These are phyloP conservation scores for Euzetes globulus DNA, from an alignment of 2,888 invertebrate genomes.

Conservation along the genomic window DNA sequence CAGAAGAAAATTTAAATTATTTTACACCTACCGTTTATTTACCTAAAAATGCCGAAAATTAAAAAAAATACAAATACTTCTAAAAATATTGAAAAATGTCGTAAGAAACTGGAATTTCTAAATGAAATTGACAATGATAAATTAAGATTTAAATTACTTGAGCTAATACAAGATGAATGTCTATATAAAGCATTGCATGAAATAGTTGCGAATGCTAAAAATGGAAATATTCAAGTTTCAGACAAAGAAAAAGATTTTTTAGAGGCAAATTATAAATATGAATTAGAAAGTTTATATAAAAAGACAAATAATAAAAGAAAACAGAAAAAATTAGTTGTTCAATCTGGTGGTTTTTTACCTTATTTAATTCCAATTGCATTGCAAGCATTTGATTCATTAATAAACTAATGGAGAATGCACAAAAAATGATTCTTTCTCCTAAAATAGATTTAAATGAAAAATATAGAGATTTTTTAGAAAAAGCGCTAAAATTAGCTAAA, in stretches of 20 bases:
- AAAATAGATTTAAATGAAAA: neutral
- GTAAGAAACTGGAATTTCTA: neutral
- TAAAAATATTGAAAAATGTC: neutral
- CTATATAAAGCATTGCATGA: conserved; percentile 20
- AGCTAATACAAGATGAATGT: neutral
- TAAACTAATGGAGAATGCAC: neutral
- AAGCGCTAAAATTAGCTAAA: too few species aligned
- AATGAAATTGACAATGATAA: neutral
- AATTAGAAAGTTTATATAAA: neutral
- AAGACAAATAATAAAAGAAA: neutral
- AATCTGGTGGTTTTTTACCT: neutral
- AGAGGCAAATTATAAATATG: neutral
- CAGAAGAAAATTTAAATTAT: neutral
- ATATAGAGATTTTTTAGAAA: too few species aligned
- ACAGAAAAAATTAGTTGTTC: neutral
- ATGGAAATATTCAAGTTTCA: neutral
- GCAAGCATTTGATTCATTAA: neutral
- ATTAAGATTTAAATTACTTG: neutral
- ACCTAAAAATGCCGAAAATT: neutral
- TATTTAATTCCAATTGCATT: neutral
- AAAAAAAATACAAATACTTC: too few species aligned
- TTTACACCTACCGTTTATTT: neutral
- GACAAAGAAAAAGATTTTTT: neutral
- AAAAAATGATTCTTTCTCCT: neutral
- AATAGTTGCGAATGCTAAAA: conserved; percentile 19